Base-by-base conservation (phyloP, 2,888 invertebrate genomes). In the Hybos culiciformis region DNA sequence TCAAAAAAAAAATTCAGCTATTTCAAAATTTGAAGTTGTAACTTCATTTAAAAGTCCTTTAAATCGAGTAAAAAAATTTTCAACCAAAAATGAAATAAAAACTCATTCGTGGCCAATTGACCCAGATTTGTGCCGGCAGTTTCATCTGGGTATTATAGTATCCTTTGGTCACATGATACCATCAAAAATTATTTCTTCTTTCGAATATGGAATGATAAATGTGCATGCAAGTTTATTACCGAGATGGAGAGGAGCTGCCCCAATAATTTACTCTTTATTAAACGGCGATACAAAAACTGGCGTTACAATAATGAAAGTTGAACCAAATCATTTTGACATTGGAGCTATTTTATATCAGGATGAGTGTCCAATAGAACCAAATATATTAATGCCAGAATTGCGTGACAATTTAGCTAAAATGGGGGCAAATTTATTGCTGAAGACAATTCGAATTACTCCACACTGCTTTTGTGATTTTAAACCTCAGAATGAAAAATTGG, bases 91-190 rank as follows among this genome's bases (percentile, higher is more conserved):
- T 17, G 68, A 78, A 53, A 68, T 75, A 26, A 67, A 87, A 18
- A 57, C 80, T 15, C 70, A 78, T 51, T 59, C 70, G 46, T 92
- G 90, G 90, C 80, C 81, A 3, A 59, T 72, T 39, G 51, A 65
- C 21, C 50, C 61, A 31, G 55, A 71, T 31, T 50, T 57, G 8
- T 54, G 68, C 40, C 57, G 46, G 3, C 23, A 61, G 12, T 92
- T 80, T 69, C 82, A 94, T 59, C 66, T 94, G 46, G 94, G 94
- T 5, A 67, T 94, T 39, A 85, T 96, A 21, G 91, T 87, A 2
- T 93, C 94, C 0, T 96, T 96, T 72, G 94, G 96, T 0, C 81
- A 90, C 59, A 69, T 96, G 47, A 88, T 96, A 55, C 90, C 90
- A 31, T 68, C 74, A 49, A 60, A 71, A 41, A 62, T 91, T 0